phyloP scores from a whole-genome alignment of 2,888 invertebrate genomes.

The Plagodis pulveraria region DNA sequence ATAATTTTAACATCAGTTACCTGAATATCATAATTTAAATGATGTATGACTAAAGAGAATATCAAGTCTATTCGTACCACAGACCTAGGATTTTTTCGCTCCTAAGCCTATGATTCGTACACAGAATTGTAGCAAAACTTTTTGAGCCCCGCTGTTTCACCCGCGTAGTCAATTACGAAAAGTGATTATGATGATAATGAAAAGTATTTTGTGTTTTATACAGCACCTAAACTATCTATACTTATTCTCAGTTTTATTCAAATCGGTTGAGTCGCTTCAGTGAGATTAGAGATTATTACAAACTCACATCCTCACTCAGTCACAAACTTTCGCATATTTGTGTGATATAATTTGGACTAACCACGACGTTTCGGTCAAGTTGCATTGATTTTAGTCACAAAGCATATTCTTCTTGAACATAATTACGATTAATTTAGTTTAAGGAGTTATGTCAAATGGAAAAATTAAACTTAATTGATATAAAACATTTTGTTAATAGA shows the following conservation, averaged over 20 bases:
- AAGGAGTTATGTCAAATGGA: background rate
- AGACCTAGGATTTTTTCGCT: no score
- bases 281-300: no score
- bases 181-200: background rate
- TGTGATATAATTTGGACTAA: no score
- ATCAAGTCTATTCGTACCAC: no score
- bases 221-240: background rate
- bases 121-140: background rate
- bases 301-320: background rate
- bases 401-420: background rate
- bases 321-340: no score
- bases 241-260: background rate
- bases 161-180: background rate
- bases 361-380: no score
- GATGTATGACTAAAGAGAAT: no score
- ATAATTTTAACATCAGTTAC: background rate
- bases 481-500: conserved; percentile 71
- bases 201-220: background rate
- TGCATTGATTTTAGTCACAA: background rate
- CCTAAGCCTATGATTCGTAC: no score
- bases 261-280: background rate
- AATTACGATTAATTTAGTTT: background rate
- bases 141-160: background rate
- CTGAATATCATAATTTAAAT: background rate
- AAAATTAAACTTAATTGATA: background rate